Base-by-base conservation (phyloP, 2,888 invertebrate species). In the Eupeodes luniger region DNA sequence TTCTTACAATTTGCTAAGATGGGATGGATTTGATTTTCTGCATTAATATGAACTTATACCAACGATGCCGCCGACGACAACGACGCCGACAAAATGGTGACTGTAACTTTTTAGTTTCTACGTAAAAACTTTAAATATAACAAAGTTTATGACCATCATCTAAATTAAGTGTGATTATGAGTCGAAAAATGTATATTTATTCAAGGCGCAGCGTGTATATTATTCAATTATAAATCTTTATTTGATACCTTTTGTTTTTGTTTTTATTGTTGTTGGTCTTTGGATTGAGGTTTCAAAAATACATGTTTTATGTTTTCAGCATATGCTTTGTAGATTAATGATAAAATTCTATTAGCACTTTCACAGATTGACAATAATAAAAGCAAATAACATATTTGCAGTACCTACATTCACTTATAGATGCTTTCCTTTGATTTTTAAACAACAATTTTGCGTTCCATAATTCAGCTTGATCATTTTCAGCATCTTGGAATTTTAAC, bases 61-160 rank as follows among this genome's bases (percentile, higher is more conserved):
- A 0, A 96, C 97, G 27, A 27, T 27, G 3, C 3, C 27, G 27
- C 27, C 27, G 27, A 27, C 94, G 98, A 95, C 92, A 1, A 19
- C 19, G 19, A 19, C 19, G 19, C 19, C 19, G 98, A 98, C 92
- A 27, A 96, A 96, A 89, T 95, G 1, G 90, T 92, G 80, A 92
- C 93, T 5, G 93, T 94, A 11, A 95, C 95, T 36, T 95, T 96
- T 90, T 90, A 92, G 82, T 94, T 95, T 61, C 95, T 95, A 0
- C 94, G 95, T 90, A 92, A 94, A 49, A 93, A 53, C 19, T 12
- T 19, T 0, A 14, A 49, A 47, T 27, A 19, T 64, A 16, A 2
- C 14, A 61, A 19, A 44, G 14, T 64, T 57, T 74, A 51, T 14
- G 61, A 10, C 19, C 40, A 40, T 40, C 12, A 67, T 47, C 81